phyloP scores from a whole-genome alignment of 1,140 invertebrate genomes.

The Ips typographus region DNA sequence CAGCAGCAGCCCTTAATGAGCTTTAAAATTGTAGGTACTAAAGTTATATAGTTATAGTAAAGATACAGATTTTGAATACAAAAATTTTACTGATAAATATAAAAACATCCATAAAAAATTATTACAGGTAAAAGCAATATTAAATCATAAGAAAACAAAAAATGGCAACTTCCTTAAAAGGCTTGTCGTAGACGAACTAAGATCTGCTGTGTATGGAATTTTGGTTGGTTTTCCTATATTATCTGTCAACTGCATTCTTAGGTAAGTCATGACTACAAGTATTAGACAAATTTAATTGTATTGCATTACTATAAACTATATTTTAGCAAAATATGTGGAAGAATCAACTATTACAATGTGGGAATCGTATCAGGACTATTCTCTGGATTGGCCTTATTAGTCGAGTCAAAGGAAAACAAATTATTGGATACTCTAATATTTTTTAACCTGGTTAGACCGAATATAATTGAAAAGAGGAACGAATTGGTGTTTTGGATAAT shows the following conservation, averaged over 20 bases:
- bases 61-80: too few species aligned
- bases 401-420: constrained; percentile 41
- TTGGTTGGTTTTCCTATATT: constrained; percentile 16
- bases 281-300: background rate
- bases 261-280: constrained; percentile 13
- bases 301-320: background rate
- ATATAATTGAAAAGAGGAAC: background rate
- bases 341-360: constrained; percentile 34
- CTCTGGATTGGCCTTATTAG: constrained; percentile 35
- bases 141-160: constrained; percentile 36
- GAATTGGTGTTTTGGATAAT: background rate
- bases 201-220: constrained; percentile 34
- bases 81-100: background rate
- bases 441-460: constrained; percentile 36
- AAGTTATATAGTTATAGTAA: too few species aligned
- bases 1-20: constrained; percentile 2
- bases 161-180: constrained; percentile 24
- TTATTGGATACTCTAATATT: constrained; percentile 39
- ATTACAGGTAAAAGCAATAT: constrained; percentile 35
- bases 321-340: constrained; percentile 28
- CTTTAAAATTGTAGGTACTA: too few species aligned
- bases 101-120: background rate
- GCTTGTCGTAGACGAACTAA: constrained; percentile 15
- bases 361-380: constrained; percentile 33
- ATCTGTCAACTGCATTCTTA: constrained; percentile 25